Evolutionary conservation across 2,113 vertebrate species (phyloP), one percentile per base, ranked within the genome.

Genomic region (Cyprinodon tularosa): DNA sequence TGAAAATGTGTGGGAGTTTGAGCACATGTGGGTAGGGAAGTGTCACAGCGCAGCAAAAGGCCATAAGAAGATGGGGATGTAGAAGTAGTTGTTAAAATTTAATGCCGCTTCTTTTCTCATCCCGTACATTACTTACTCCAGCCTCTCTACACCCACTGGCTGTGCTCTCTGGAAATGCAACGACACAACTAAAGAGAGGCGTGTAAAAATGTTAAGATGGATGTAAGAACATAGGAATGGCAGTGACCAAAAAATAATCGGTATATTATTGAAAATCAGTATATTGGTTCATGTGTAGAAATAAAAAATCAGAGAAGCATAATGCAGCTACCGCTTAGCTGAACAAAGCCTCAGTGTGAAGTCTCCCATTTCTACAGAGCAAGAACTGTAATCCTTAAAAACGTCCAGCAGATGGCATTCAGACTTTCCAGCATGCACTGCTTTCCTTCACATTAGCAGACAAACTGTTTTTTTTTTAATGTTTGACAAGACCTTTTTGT

Each of bases 401-500:
- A 74, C 37, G 71, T 0, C 88, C 92, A 91, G 78, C 84, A 93
- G 90, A 82, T 90, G 90, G 85, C 86, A 78, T 53, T 66, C 66
- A 78, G 48, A 76, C 15, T 72, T 67, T 74, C 72, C 36, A 4
- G 80, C 38, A 68, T 71, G 83, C 82, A 42, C 12, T 76, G 65
- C 75, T 80, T 68, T 74, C 81, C 75, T 38, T 40, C 42, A 38
- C 38, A 9, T 39, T 2, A 76, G n/a, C 40, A 20, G 42, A 50
- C 14, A 62, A 3, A 11, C 29, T 29, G 29, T 29, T 29, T 29
- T 29, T 29, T 29, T 29, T 29, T 29, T 29, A 1, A 29, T 29
- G 29, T 29, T 29, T 29, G 29, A 29, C 29, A 29, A 29, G 29
- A 29, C 29, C 29, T 29, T 29, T 29, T 29, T n/a, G 13, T 22